A percentile compares a stretch with the other conserved stretches of the same genome.
Conservation (phyloP, 1,140 invertebrate species). For the Pogonomyrmex californicus region DNA sequence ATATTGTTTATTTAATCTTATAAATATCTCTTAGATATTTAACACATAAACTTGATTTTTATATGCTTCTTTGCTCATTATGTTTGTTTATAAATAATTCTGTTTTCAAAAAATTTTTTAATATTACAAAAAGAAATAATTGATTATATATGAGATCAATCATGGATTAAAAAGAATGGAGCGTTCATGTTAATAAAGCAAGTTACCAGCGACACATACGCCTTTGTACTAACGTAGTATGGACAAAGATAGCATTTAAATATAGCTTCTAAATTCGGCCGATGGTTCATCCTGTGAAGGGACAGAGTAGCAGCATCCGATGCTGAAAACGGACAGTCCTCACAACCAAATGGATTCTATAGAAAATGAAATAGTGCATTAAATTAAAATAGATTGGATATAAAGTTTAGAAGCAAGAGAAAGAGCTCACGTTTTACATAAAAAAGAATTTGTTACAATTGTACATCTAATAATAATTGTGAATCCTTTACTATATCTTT, state of each 20-base stretch:
- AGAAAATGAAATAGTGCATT: not conserved
- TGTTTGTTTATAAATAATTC: too few species aligned
- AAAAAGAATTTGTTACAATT: not conserved
- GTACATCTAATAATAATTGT: not conserved
- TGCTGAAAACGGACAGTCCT: slow-evolving; percentile 92
- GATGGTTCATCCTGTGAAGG: slow-evolving; percentile 91
- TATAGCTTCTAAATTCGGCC: slow-evolving; percentile 90
- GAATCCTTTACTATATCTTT: not conserved
- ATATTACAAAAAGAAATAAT: not conserved
- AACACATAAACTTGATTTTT: too few species aligned
- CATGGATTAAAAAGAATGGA: not conserved
- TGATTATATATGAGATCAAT: not conserved
- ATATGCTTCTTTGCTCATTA: too few species aligned
- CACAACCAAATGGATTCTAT: slow-evolving; percentile 86
- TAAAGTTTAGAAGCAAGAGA: slow-evolving; percentile 37
- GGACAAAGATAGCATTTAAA: slow-evolving; percentile 94
- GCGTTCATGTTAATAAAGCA: slow-evolving; percentile 19
- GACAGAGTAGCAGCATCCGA: slow-evolving; percentile 89
- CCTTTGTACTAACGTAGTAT: slow-evolving; percentile 90
- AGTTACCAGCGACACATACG: slow-evolving; percentile 82
- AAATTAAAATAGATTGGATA: slow-evolving; percentile 30
- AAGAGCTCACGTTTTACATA: not conserved
- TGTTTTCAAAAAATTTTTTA: not conserved
- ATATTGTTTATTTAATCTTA: too few species aligned
- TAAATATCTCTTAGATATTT: too few species aligned